Percentiles rank a stretch among this genome's conserved stretches.
Conservation (phyloP, 2,797 vertebrate genomes). For the Callimico goeldii region DNA sequence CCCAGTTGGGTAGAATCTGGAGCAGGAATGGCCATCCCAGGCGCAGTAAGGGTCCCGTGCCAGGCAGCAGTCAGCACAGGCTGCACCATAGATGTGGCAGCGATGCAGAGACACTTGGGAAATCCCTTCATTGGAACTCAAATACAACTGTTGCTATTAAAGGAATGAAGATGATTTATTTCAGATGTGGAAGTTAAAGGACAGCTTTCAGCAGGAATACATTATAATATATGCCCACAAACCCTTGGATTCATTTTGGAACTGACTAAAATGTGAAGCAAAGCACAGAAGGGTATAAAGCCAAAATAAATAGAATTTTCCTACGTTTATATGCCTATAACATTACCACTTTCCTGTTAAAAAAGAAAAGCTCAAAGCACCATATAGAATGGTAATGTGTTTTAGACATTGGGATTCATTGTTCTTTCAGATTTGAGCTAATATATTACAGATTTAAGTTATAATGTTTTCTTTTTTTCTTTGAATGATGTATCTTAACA, state of each 20-base stretch:
- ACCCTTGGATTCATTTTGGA: constrained; percentile 55
- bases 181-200: constrained; percentile 62
- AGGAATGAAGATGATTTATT: constrained; percentile 59
- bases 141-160: constrained; percentile 96
- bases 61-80: constrained; percentile 98
- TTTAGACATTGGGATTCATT: constrained; percentile 72
- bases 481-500: constrained; percentile 52
- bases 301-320: constrained; percentile 77
- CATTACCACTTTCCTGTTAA: constrained; percentile 70
- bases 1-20: constrained; percentile 95
- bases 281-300: constrained; percentile 43
- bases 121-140: constrained; percentile 95
- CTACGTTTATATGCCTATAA: constrained; percentile 55
- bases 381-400: constrained; percentile 46
- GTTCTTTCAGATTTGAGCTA: constrained; percentile 70
- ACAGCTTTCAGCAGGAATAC: constrained; percentile 4
- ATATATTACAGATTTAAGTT: constrained; percentile 65
- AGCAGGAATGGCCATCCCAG: constrained; percentile 97
- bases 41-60: constrained; percentile 97
- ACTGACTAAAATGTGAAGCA: constrained; percentile 54
- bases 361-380: constrained; percentile 60
- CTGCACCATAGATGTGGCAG: constrained; percentile 94
- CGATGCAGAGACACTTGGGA: constrained; percentile 97
- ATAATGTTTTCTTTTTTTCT: constrained; percentile 65
- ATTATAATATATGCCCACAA: constrained; percentile 41